Evolutionary conservation across 2,888 invertebrate genomes (phyloP).

Genomic region (Vesta saturnalis): DNA sequence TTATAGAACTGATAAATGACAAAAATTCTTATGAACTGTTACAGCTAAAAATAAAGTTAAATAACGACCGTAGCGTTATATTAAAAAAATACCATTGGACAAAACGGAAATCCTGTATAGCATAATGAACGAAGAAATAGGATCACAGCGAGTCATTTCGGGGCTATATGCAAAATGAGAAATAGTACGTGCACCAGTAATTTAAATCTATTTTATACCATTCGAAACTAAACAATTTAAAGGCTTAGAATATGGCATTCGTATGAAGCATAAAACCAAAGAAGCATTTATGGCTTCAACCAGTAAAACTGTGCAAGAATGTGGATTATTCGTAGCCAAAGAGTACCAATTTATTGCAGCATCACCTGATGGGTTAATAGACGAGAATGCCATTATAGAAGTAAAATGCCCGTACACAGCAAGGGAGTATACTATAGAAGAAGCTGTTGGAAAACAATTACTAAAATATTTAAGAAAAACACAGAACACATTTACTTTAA

Average conservation of each 20-base stretch:
- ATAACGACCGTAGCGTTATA: background rate
- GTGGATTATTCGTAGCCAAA: conserved; percentile 1
- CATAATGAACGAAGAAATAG: background rate
- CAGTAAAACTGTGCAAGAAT: background rate
- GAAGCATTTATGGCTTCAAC: conserved; percentile 3
- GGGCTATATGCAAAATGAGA: conserved; percentile 1
- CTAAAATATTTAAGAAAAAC: background rate
- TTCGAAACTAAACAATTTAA: conserved; percentile 3
- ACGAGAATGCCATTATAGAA: conserved; percentile 30
- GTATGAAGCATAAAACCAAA: background rate
- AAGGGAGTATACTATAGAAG: background rate
- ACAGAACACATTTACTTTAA: conserved; percentile 5
- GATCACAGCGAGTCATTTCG: conserved; percentile 1
- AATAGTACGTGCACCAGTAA: conserved; percentile 3
- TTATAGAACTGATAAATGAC: background rate
- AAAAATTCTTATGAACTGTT: background rate
- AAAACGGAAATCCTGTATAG: conserved; percentile 1
- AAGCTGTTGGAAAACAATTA: conserved; percentile 1
- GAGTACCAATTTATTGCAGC: conserved; percentile 3
- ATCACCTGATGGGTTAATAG: conserved; percentile 26
- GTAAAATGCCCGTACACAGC: conserved; percentile 25
- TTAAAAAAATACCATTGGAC: conserved; percentile 5
- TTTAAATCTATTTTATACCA: background rate
- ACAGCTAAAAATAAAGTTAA: background rate
- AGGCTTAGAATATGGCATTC: conserved; percentile 2